phyloP scores from a whole-genome alignment of 2,797 vertebrate species.

The Characodon lateralis region DNA sequence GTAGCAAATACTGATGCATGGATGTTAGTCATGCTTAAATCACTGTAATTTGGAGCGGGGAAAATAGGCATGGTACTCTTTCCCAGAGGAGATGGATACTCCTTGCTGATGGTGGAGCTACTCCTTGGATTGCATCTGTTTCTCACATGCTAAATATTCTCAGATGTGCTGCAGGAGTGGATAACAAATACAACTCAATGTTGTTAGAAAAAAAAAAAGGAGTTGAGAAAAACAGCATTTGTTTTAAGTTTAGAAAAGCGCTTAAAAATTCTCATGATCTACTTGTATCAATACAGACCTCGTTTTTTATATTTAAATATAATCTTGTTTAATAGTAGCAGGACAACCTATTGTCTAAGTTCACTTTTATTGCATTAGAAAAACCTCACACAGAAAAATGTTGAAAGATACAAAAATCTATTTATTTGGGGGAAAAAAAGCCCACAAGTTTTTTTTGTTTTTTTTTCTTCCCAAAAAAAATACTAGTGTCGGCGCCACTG shows the following conservation, averaged over 20 bases:
- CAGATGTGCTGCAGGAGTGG: conserved; percentile 4
- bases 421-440: too few relatives aligned
- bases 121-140: background rate
- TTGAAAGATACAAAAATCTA: too few relatives aligned
- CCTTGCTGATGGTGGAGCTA: conserved; percentile 53
- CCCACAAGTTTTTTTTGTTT: too few relatives aligned
- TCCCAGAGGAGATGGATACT: conserved; percentile 49
- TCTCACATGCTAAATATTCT: conserved; percentile 3
- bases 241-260: conserved; percentile 11
- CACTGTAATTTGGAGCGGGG: conserved; percentile 73
- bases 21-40: conserved; percentile 73
- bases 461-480: too few relatives aligned
- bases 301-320: too few relatives aligned
- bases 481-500: too few relatives aligned
- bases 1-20: conserved; percentile 47
- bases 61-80: conserved; percentile 61
- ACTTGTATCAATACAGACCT: background rate
- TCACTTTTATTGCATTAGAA: too few relatives aligned
- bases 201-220: conserved; percentile 1
- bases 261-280: conserved; percentile 10
- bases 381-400: too few relatives aligned
- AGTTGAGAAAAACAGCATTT: conserved; percentile 27
- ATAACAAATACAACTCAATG: background rate
- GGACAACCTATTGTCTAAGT: background rate
- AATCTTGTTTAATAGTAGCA: background rate